Evolutionary conservation across 2,888 invertebrate species (phyloP).

Genomic region (Synergus gifuensis): DNA sequence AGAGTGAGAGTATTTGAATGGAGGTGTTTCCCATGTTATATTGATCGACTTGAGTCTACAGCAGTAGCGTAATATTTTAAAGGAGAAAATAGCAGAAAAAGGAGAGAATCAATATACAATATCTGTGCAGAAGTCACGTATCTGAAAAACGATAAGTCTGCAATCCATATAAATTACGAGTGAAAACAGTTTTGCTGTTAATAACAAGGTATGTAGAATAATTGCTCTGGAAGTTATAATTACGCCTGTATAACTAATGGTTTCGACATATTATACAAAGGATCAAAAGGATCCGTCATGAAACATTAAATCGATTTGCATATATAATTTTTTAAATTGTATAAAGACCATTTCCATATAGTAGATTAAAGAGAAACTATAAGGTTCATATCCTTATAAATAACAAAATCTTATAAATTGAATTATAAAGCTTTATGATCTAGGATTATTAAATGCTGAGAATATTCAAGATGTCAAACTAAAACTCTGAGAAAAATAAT

Average conservation of each 20-base stretch:
- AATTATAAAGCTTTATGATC: not conserved
- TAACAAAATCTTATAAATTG: not conserved
- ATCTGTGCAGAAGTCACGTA: not conserved
- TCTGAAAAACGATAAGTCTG: constrained; percentile 1
- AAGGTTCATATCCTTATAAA: not conserved
- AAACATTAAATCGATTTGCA: not conserved
- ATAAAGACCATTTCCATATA: not conserved
- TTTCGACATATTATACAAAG: not conserved
- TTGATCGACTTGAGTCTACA: constrained; percentile 36
- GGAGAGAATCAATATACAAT: not conserved
- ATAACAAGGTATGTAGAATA: constrained; percentile 5
- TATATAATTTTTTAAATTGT: not conserved
- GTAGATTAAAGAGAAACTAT: not conserved
- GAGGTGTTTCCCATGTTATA: constrained; percentile 31
- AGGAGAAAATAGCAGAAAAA: not conserved
- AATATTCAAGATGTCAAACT: too few species aligned
- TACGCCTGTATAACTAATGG: not conserved
- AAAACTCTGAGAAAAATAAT: too few species aligned
- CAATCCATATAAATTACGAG: constrained; percentile 16
- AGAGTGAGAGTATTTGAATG: constrained; percentile 26
- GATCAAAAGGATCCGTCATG: not conserved
- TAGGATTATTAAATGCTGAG: too few species aligned
- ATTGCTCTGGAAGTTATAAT: constrained; percentile 30
- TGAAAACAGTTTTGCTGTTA: constrained; percentile 1
- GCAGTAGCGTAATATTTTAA: constrained; percentile 28